Percentiles rank a stretch among this genome's conserved stretches.
These are phyloP conservation scores for Megaceryle maxima DNA, from an alignment of 2,113 vertebrate genomes.

Conservation along the genomic window DNA sequence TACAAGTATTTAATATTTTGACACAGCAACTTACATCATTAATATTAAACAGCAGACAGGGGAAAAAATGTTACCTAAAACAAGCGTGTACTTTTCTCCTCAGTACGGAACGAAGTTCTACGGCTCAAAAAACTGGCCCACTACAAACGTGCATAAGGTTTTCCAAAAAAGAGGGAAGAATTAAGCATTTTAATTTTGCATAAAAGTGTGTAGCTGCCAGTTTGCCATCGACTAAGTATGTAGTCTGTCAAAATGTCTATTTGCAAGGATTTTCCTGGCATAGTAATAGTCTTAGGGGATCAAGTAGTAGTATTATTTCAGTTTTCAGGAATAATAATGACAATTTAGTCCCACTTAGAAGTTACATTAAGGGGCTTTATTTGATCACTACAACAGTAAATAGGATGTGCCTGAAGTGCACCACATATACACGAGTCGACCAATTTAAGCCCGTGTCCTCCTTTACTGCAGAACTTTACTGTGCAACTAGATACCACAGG, in stretches of 20 bases:
- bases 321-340: not conserved
- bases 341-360: not conserved
- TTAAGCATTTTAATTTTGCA: not conserved
- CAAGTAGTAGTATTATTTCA: not conserved
- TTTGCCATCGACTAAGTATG: not conserved
- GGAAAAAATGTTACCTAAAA: not conserved
- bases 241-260: not conserved
- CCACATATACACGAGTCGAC: not conserved
- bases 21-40: conserved; percentile 16
- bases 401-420: not conserved
- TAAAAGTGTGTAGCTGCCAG: not conserved
- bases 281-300: not conserved
- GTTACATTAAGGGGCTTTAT: not conserved
- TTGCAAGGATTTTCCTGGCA: not conserved
- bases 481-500: fast-evolving
- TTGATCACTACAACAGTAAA: not conserved
- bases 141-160: not conserved
- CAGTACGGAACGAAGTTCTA: not conserved
- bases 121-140: not conserved
- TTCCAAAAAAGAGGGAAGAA: not conserved
- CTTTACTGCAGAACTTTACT: fast-evolving
- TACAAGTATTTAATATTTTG: conserved; percentile 44
- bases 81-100: not conserved
- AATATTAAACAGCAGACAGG: conserved; percentile 31
- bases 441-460: not conserved